Evolutionary conservation across 2,888 invertebrate species (phyloP).

Genomic region (Lutraria lutraria): DNA sequence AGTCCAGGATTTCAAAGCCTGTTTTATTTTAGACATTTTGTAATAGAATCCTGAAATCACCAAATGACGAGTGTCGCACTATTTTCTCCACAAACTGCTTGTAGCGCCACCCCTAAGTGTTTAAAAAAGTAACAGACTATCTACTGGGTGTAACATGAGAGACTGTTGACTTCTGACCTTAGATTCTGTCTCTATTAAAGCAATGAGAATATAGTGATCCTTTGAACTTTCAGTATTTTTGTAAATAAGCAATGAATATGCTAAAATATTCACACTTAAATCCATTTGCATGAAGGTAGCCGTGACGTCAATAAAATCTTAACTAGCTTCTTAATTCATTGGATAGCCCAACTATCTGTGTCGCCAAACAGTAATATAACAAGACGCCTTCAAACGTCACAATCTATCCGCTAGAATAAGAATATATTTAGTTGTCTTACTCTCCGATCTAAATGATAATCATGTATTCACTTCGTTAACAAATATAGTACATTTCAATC

Average conservation of each 20-base stretch:
- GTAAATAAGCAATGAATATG: slow-evolving; percentile 15
- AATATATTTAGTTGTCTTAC: too few relatives aligned
- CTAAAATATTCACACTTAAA: slow-evolving; percentile 12
- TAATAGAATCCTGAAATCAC: not conserved
- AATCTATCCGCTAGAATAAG: too few relatives aligned
- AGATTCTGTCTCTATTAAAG: not conserved
- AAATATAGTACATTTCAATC: too few relatives aligned
- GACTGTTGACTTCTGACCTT: not conserved
- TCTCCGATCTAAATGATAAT: too few relatives aligned
- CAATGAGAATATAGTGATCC: not conserved
- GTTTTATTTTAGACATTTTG: not conserved
- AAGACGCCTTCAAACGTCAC: too few relatives aligned
- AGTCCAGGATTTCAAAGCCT: not conserved
- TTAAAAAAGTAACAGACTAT: not conserved
- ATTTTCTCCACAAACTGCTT: not conserved
- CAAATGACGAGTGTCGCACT: not conserved
- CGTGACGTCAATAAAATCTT: not conserved
- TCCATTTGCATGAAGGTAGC: not conserved
- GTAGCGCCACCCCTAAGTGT: not conserved
- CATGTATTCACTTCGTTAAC: too few relatives aligned
- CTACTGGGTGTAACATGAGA: not conserved
- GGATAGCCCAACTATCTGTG: too few relatives aligned
- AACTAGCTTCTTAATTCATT: too few relatives aligned
- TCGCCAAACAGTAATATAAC: too few relatives aligned
- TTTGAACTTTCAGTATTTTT: not conserved